Conservation (phyloP, 2,888 invertebrate species). For the Ophonus ardosiacus region DNA sequence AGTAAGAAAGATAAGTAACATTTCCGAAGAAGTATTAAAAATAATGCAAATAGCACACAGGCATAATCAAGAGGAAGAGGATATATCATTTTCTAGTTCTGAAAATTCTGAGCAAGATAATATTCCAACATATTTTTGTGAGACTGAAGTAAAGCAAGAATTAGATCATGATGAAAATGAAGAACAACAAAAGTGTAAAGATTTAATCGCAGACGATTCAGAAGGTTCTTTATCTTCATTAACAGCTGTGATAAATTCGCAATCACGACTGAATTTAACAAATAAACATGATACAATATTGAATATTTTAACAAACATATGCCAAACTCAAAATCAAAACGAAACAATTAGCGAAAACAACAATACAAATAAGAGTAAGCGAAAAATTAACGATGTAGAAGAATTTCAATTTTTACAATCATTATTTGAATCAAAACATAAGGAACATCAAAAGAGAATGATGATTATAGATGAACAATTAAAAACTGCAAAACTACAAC, state of each 20-base stretch:
- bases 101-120: slow-evolving; percentile 57
- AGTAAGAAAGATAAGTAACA: slow-evolving; percentile 74
- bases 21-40: slow-evolving; percentile 76
- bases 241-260: slow-evolving; percentile 46
- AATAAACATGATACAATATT: slow-evolving; percentile 49
- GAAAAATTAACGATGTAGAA: slow-evolving; percentile 69
- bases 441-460: slow-evolving; percentile 75
- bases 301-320: slow-evolving; percentile 53
- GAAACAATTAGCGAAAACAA: slow-evolving; percentile 5
- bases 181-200: slow-evolving; percentile 25
- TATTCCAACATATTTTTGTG: slow-evolving; percentile 60
- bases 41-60: slow-evolving; percentile 76
- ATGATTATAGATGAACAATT: slow-evolving; percentile 75
- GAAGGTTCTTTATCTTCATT: slow-evolving; percentile 39
- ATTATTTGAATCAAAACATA: slow-evolving; percentile 55
- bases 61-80: slow-evolving; percentile 64
- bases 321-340: slow-evolving; percentile 38
- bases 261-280: slow-evolving; percentile 29
- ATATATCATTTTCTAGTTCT: slow-evolving; percentile 43
- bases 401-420: slow-evolving; percentile 53
- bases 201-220: slow-evolving; percentile 26
- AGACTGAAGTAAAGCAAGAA: slow-evolving; percentile 60
- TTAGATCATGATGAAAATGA: slow-evolving; percentile 40
- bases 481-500: slow-evolving; percentile 74
- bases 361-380: slow-evolving; percentile 68